Base-by-base conservation (phyloP, 2,113 vertebrate species). In the Lampris megalopsis region DNA sequence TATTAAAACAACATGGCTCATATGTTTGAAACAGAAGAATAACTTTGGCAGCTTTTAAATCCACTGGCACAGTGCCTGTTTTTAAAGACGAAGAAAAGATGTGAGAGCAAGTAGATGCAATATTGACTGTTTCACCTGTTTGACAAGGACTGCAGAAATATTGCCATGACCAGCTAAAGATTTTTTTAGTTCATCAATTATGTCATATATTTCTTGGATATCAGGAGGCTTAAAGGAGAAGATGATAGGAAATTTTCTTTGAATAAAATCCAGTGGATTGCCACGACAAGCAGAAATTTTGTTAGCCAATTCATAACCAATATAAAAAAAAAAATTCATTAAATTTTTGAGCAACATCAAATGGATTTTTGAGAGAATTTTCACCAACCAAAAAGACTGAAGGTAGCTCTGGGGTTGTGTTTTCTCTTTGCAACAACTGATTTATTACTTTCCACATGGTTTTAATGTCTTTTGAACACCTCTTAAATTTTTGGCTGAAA, bases 371-470 rank as follows among this genome's bases (percentile, higher is more conserved):
- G 24, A 65, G 45, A 65, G 5, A 49, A 24, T 49, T 65, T 48
- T 65, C 43, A 36, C 45, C 56, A 58, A 36, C 24, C 45, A 65
- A 65, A 65, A 49, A 65, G 45, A 49, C 45, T 65, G n/a, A 48
- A 65, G 63, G 47, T 65, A 65, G 35, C 24, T 65, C 63, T 65
- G 63, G 63, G 63, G 10, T 1, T 48, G 42, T 65, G 45, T 65
- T 49, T 48, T 35, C 43, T 65, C 63, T 65, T 50, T 49, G 24
- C 47, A 65, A 24, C 63, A 65, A 36, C 43, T 2, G 13, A 56
- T 56, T 56, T 56, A 56, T 56, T 24, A 56, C 53, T 56, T 56
- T 24, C 53, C 53, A 24, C 13, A 6, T 56, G 7, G 53, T 56
- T 56, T 56, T 11, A 56, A 24, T 56, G 24, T 11, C 2, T 4